phyloP scores from a whole-genome alignment of 1,140 invertebrate species.

The Caerostris darwini region DNA sequence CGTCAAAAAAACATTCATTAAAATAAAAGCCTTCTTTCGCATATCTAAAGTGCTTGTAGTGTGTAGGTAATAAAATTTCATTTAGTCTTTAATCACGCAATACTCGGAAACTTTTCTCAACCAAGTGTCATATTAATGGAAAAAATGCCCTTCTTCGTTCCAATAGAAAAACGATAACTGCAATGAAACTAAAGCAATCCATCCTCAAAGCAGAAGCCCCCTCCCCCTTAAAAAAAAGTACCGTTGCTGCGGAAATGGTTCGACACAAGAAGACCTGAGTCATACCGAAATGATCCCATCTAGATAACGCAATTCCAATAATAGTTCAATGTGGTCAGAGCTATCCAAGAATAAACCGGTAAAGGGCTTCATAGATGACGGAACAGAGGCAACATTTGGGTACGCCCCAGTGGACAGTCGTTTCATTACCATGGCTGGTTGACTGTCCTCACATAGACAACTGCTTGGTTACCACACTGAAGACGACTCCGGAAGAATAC shows the following conservation, averaged over 20 bases:
- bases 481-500: neutral
- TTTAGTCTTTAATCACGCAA: too few relatives aligned
- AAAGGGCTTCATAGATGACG: slow-evolving; percentile 61
- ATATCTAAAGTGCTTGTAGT: too few relatives aligned
- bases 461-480: neutral
- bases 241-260: neutral
- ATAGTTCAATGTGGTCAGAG: slow-evolving; percentile 49
- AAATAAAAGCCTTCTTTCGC: too few relatives aligned
- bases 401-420: slow-evolving; percentile 32
- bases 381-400: slow-evolving; percentile 27
- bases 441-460: neutral
- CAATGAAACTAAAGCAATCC: neutral
- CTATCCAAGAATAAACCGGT: slow-evolving; percentile 61
- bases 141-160: neutral
- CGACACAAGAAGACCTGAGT: slow-evolving; percentile 35
- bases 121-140: neutral
- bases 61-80: too few relatives aligned
- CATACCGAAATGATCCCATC: slow-evolving; percentile 29
- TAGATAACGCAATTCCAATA: slow-evolving; percentile 58
- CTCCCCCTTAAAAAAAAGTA: neutral
- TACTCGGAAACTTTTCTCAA: neutral
- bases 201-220: neutral
- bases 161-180: neutral
- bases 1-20: too few relatives aligned
- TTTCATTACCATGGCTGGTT: slow-evolving; percentile 17